Conservation (phyloP, 2,113 vertebrate species). For the Actenoides lindsayi region DNA sequence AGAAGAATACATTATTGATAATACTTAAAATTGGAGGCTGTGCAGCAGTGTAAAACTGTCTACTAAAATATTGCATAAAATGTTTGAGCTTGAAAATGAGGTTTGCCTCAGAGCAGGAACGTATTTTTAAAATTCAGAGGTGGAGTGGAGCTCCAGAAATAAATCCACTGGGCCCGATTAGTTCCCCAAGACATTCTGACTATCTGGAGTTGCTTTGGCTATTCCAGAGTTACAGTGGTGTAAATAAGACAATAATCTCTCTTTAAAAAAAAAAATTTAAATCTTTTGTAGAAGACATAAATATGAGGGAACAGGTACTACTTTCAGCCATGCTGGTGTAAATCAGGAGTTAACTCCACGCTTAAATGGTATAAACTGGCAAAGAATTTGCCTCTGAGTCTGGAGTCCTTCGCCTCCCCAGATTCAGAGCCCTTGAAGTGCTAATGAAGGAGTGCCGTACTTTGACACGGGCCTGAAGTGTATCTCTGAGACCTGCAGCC, state of each 20-base stretch:
- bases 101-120: slow-evolving; percentile 46
- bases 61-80: slow-evolving; percentile 55
- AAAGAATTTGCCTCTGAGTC: neutral
- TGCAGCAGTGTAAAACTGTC: slow-evolving; percentile 26
- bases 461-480: slow-evolving; percentile 44
- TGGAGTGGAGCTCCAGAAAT: slow-evolving; percentile 32
- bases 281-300: neutral
- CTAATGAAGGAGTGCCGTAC: slow-evolving; percentile 60
- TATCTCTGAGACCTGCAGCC: slow-evolving; percentile 43
- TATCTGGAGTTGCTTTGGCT: neutral
- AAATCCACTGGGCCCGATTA: neutral
- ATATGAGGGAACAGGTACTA: neutral
- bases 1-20: slow-evolving; percentile 41
- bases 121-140: slow-evolving; percentile 53
- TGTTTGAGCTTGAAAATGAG: slow-evolving; percentile 44
- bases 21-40: slow-evolving; percentile 11
- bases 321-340: neutral
- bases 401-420: slow-evolving; percentile 18
- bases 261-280: neutral
- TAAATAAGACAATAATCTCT: neutral
- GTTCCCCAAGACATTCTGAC: neutral
- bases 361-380: neutral
- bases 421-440: slow-evolving; percentile 59
- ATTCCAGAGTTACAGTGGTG: neutral
- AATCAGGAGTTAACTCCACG: neutral